Percentiles rank a stretch among this genome's conserved stretches.
These are phyloP conservation scores for Vombatus ursinus DNA, from an alignment of 2,113 vertebrate species.

Conservation along the genomic window DNA sequence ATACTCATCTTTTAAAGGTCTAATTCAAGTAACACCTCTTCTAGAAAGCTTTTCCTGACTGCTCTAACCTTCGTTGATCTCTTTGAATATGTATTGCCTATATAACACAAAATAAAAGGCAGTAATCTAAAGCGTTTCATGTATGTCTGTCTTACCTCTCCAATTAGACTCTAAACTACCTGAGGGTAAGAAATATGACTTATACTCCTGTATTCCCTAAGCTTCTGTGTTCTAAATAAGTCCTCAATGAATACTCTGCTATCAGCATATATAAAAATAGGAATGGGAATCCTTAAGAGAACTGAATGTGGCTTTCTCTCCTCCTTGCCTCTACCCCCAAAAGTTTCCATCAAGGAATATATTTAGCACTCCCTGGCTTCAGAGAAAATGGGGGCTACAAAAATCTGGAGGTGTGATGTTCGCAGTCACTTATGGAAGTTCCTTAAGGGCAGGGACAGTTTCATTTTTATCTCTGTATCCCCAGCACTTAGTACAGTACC, in stretches of 20 bases:
- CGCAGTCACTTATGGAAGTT: not conserved
- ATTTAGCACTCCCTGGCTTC: constrained; percentile 15
- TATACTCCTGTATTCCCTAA: not conserved
- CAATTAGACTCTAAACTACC: not conserved
- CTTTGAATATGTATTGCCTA: not conserved
- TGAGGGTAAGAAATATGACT: not conserved
- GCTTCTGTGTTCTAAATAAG: not conserved
- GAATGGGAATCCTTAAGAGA: constrained; percentile 45
- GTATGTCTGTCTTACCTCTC: not conserved
- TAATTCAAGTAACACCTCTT: not conserved
- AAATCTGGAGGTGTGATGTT: constrained; percentile 35
- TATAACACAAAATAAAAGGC: not conserved
- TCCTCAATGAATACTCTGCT: constrained; percentile 45
- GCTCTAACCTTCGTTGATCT: not conserved
- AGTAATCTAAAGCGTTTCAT: not conserved
- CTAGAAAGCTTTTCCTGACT: not conserved
- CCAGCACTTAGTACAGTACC: not conserved
- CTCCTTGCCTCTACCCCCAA: constrained; percentile 6
- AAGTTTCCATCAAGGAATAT: constrained; percentile 33
- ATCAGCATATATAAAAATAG: constrained; percentile 39
- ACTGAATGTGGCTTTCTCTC: not conserved
- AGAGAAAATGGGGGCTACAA: constrained; percentile 28
- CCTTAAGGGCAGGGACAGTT: not conserved
- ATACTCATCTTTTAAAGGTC: not conserved
- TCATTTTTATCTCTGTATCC: not conserved